These are phyloP conservation scores for Oryzias curvinotus DNA, from an alignment of 2,113 vertebrate genomes.

Conservation along the genomic window DNA sequence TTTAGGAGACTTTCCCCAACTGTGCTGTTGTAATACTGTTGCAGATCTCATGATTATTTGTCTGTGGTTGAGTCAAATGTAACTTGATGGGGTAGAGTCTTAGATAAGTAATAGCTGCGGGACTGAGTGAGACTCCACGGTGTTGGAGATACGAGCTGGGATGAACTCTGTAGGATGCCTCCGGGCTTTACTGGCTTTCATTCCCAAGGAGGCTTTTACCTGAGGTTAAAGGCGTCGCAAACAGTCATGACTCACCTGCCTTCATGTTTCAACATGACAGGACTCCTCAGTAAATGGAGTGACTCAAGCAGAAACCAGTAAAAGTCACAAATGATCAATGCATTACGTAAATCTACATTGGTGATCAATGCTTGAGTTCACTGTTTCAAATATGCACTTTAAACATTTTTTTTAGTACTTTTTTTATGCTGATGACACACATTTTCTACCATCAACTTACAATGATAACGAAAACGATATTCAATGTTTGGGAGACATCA, in stretches of 20 bases:
- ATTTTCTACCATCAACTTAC: no score
- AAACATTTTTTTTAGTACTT: no score
- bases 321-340: no score
- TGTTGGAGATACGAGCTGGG: constrained; percentile 18
- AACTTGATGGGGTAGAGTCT: constrained; percentile 1
- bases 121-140: constrained; percentile 29
- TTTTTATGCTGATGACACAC: no score
- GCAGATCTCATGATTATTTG: constrained; percentile 44
- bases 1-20: not conserved
- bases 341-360: no score
- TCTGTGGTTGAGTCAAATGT: constrained; percentile 11
- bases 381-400: no score
- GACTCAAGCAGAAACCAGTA: not conserved
- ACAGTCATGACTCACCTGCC: not conserved
- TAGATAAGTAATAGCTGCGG: constrained; percentile 29
- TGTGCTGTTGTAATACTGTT: constrained; percentile 7
- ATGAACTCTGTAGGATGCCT: constrained; percentile 12
- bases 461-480: no score
- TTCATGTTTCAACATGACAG: constrained; percentile 29
- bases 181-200: constrained; percentile 19
- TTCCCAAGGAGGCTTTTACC: constrained; percentile 13
- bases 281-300: constrained; percentile 34
- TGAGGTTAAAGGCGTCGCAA: constrained; percentile 19
- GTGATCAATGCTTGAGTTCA: no score
- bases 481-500: no score